Base-by-base conservation (phyloP, 2,113 vertebrate genomes). In the Cyprinodon variegatus region DNA sequence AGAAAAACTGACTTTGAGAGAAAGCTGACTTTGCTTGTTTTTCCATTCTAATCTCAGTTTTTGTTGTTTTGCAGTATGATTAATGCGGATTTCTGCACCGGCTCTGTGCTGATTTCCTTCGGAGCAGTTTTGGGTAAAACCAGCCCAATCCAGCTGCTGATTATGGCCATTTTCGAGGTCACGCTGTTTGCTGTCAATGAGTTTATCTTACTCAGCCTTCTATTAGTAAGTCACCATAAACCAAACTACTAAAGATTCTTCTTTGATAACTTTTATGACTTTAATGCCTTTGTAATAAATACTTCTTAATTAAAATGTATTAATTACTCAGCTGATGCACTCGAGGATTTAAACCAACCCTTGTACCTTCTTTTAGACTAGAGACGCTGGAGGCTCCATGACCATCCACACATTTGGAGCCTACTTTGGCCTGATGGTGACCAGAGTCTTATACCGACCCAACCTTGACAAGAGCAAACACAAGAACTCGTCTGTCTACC, bases 351-450 rank as follows among this genome's bases (percentile, higher is more conserved):
- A 38, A 61, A 61, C 41, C 4, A 39, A 29, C 13, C 20, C 50
- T 7, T 75, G 60, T 8, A 14, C 11, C 72, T 15, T 68, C 0
- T 37, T 76, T 41, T 75, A 99, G 98, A 95, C 96, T 0, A 96
- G 72, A 1, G 97, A 99, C 8, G 94, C 95, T 0, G 96, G 97
- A 0, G 95, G 96, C 5, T 98, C 97, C 67, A 95, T 99, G 97
- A 97, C 96, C 0, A 94, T 98, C 63, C 97, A 99, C 89, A 94
- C 95, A 0, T 99, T 99, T 0, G 97, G 97, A 0, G 97, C 97
- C 43, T 99, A 97, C 86, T 99, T 98, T 0, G 97, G 98, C 14
- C 81, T 99, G 76, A 82, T 91, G 80, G 94, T 97, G 37, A 94
- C 97, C 0, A 71, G 96, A n/a, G 36, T 96, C 40, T 90, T 98